phyloP scores from a whole-genome alignment of 2,888 invertebrate genomes.

The Venusia cambrica region DNA sequence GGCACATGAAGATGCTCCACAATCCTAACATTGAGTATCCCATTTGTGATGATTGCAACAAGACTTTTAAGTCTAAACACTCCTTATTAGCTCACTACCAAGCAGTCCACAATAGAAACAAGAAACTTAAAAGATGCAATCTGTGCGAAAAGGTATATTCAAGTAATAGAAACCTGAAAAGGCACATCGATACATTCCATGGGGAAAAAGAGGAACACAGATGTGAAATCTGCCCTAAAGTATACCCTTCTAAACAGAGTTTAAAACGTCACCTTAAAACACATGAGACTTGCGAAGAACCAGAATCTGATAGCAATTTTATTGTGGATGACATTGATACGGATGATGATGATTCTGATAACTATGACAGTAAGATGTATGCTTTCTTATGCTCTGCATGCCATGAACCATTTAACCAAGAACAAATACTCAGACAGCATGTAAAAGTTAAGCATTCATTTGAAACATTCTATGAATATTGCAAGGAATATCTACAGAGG shows the following conservation, averaged over 20 bases:
- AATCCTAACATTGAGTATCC: conserved; percentile 51
- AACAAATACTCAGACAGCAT: conserved; percentile 48
- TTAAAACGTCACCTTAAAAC: conserved; percentile 47
- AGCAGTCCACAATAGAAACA: conserved; percentile 35
- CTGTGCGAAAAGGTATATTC: conserved; percentile 55
- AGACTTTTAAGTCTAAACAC: conserved; percentile 51
- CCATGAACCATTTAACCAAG: conserved; percentile 41
- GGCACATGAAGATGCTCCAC: conserved; percentile 56
- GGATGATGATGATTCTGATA: conserved; percentile 11
- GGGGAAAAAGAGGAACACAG: conserved; percentile 48
- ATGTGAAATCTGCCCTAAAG: conserved; percentile 59
- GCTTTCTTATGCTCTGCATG: conserved; percentile 46
- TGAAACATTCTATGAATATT: conserved; percentile 57
- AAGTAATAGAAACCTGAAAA: conserved; percentile 52
- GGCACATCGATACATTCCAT: conserved; percentile 58
- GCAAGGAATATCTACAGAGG: conserved; percentile 47
- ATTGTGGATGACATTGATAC: conserved; percentile 11
- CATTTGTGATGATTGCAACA: conserved; percentile 54
- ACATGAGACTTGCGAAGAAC: conserved; percentile 37
- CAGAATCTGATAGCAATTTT: conserved; percentile 5
- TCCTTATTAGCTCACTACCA: conserved; percentile 54
- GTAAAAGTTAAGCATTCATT: conserved; percentile 57
- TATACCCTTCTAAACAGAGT: conserved; percentile 60
- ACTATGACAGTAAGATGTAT: conserved; percentile 15
- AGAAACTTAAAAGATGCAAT: conserved; percentile 44